Conservation (phyloP, 2,113 vertebrate genomes). For the Lampris megalopsis region DNA sequence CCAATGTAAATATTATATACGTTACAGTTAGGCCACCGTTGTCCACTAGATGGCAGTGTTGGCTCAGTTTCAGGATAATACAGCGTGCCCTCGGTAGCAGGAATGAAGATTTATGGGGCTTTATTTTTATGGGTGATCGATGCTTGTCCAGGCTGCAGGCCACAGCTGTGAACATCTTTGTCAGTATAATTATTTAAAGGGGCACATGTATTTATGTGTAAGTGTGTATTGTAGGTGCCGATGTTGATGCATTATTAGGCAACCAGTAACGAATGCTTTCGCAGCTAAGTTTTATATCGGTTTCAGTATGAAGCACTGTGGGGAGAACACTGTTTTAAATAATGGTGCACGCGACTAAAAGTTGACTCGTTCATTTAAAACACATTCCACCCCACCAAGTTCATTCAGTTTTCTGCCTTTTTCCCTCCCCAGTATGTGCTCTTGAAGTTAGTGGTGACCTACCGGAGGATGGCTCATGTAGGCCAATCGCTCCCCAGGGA, state of each 20-base stretch:
- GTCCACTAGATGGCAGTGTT: conserved; percentile 74
- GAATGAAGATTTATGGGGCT: not conserved
- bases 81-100: not conserved
- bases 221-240: no score
- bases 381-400: no score
- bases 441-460: not conserved
- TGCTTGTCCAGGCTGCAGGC: not conserved
- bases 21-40: not conserved
- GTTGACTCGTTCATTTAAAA: no score
- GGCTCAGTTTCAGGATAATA: conserved; percentile 35
- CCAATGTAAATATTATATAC: not conserved
- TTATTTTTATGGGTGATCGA: not conserved
- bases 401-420: no score
- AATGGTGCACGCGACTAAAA: no score
- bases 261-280: no score
- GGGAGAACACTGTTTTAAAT: no score
- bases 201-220: not conserved
- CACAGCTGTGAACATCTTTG: not conserved
- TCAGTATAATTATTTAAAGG: not conserved
- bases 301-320: no score
- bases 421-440: not conserved
- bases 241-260: no score
- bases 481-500: conserved; percentile 1
- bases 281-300: no score
- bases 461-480: not conserved